Conservation (phyloP, 2,113 vertebrate species). For the Burhinus bistriatus region DNA sequence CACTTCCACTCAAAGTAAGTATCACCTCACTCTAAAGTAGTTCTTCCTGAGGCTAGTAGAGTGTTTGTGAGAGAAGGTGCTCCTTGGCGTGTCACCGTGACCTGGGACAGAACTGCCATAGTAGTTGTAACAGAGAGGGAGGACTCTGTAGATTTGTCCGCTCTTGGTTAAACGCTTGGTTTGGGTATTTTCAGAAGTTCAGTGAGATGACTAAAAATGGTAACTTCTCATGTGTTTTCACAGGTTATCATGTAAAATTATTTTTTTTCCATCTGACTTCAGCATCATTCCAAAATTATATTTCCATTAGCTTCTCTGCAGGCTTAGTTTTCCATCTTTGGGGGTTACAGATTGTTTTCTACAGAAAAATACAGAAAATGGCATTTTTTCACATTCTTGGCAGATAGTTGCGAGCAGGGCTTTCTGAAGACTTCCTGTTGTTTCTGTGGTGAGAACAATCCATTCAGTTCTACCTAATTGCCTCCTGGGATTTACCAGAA, state of each 20-base stretch:
- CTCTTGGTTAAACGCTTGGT: neutral
- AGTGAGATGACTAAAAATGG: neutral
- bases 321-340: neutral
- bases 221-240: neutral
- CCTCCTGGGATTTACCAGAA: neutral
- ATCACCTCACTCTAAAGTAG: neutral
- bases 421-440: neutral
- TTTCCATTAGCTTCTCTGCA: neutral
- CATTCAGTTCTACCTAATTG: neutral
- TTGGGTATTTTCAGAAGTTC: neutral
- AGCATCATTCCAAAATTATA: neutral
- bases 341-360: neutral
- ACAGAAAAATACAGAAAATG: neutral
- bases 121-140: neutral
- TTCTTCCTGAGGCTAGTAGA: neutral
- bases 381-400: neutral
- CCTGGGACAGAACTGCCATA: neutral
- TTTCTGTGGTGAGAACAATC: neutral
- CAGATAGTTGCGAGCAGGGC: neutral
- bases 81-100: neutral
- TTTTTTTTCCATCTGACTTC: neutral
- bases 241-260: neutral
- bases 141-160: neutral
- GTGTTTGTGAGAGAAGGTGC: neutral
- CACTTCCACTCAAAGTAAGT: neutral